Percentiles rank a stretch among this genome's conserved stretches.
These are phyloP conservation scores for Bombus balteatus DNA, from an alignment of 1,140 invertebrate species.

Conservation along the genomic window DNA sequence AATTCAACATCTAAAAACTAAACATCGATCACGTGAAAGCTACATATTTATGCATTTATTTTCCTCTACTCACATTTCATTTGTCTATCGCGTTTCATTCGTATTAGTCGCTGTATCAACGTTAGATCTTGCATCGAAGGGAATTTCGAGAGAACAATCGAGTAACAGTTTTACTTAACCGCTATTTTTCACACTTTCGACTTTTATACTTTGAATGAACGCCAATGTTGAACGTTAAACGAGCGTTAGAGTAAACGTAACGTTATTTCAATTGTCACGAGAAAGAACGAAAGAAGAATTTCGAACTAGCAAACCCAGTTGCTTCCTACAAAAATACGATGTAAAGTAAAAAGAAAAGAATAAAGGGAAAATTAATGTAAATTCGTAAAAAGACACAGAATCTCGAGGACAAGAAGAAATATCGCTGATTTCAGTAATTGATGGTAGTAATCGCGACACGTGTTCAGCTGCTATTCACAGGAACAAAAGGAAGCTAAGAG, in stretches of 20 bases:
- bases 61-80: too few species aligned
- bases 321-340: too few species aligned
- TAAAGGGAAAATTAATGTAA: background rate
- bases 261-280: too few species aligned
- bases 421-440: background rate
- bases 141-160: background rate
- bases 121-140: too few species aligned
- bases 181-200: fast-evolving
- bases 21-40: background rate
- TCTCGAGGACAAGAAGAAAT: background rate
- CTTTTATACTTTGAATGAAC: too few species aligned
- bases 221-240: too few species aligned
- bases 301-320: background rate
- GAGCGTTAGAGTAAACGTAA: too few species aligned
- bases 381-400: background rate
- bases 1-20: background rate
- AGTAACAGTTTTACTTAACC: too few species aligned
- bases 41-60: background rate
- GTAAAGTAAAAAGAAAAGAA: background rate
- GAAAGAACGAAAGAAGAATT: background rate
- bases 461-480: background rate
- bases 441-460: background rate
- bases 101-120: too few species aligned
- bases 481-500: background rate
- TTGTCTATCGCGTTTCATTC: too few species aligned